phyloP scores from a whole-genome alignment of 2,113 vertebrate genomes.

The Heterotilapia buettikoferi region DNA sequence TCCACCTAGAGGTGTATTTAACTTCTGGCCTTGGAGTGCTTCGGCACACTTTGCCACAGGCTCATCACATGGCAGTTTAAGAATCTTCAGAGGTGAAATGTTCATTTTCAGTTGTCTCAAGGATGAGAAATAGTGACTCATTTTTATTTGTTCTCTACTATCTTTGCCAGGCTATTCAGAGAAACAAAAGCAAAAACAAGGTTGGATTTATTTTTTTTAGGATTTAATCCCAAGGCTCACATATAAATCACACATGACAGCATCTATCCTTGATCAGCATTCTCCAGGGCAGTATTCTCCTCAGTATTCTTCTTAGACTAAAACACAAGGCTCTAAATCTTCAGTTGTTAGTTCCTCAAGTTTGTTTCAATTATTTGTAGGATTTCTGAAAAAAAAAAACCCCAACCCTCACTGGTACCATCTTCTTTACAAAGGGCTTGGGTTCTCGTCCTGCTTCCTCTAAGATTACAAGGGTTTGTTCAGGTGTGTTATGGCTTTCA shows the following conservation, averaged over 20 bases:
- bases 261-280: neutral
- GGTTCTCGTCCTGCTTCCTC: neutral
- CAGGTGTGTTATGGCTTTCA: neutral
- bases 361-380: neutral
- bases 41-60: neutral
- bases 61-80: neutral
- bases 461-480: accelerated
- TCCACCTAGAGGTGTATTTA: too few relatives aligned
- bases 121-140: neutral
- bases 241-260: neutral
- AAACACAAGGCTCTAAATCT: neutral
- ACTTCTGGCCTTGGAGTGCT: neutral
- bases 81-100: neutral
- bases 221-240: neutral
- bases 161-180: neutral
- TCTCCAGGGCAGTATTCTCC: neutral
- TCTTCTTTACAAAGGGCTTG: neutral
- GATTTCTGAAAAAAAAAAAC: neutral
- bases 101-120: neutral
- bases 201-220: neutral
- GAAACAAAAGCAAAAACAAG: neutral
- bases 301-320: neutral
- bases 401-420: neutral
- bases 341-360: neutral
- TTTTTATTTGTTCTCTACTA: neutral